These are phyloP conservation scores for Acipenser ruthenus DNA, from an alignment of 2,797 vertebrate species.

Conservation along the genomic window DNA sequence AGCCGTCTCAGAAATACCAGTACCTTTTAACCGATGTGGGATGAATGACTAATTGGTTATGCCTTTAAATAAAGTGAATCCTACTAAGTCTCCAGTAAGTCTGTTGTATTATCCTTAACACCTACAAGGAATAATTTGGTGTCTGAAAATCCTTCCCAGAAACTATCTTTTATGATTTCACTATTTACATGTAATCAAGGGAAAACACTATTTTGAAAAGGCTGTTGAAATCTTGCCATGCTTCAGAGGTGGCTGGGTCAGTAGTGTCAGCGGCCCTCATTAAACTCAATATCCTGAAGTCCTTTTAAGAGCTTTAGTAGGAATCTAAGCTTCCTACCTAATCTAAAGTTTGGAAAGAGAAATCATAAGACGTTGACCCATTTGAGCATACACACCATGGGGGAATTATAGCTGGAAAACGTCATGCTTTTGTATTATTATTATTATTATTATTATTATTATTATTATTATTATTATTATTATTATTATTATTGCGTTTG, in stretches of 20 bases:
- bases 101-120: constrained; percentile 40
- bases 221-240: constrained; percentile 26
- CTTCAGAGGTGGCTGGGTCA: constrained; percentile 24
- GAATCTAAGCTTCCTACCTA: constrained; percentile 24
- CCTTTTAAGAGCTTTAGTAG: constrained; percentile 23
- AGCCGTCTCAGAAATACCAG: constrained; percentile 43
- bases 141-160: constrained; percentile 24
- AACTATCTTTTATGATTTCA: constrained; percentile 23
- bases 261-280: constrained; percentile 24
- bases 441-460: constrained; percentile 27
- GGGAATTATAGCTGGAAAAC: constrained; percentile 13
- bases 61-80: constrained; percentile 25
- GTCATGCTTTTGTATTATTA: constrained; percentile 31
- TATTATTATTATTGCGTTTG: no score
- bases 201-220: constrained; percentile 21
- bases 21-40: constrained; percentile 21
- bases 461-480: no score
- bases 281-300: constrained; percentile 24
- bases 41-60: constrained; percentile 28
- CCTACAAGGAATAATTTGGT: constrained; percentile 28
- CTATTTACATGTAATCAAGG: constrained; percentile 19
- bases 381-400: constrained; percentile 4
- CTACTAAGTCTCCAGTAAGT: constrained; percentile 23
- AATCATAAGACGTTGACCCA: constrained; percentile 22
- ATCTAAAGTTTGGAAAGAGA: constrained; percentile 21